Conservation (phyloP, 2,888 invertebrate genomes). For the Plutella xylostella region DNA sequence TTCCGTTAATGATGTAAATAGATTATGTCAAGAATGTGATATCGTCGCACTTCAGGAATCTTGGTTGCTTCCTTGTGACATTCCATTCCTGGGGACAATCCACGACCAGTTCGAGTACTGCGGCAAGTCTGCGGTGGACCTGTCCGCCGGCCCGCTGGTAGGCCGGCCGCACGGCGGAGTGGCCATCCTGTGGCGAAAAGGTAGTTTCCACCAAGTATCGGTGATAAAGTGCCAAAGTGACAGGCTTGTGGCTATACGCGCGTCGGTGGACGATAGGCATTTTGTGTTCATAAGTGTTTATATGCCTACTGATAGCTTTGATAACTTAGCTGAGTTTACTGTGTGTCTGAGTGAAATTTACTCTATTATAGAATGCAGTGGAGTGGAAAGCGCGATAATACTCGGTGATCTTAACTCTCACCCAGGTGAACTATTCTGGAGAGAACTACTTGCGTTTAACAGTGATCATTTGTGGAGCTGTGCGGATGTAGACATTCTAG, state of each 20-base stretch:
- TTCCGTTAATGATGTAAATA: neutral
- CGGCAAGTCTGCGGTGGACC: too few species aligned
- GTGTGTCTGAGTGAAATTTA: neutral
- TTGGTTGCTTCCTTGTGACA: too few species aligned
- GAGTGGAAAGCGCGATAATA: neutral
- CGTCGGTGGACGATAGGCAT: neutral
- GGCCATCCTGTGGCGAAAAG: too few species aligned
- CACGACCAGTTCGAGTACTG: too few species aligned
- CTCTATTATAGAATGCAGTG: neutral
- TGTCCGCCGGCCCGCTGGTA: too few species aligned
- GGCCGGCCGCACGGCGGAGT: too few species aligned
- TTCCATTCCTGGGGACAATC: too few species aligned
- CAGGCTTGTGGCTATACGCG: neutral
- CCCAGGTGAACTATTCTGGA: conserved; percentile 8
- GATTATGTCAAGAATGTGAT: neutral
- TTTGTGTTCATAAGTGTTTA: neutral
- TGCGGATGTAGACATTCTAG: conserved; percentile 7
- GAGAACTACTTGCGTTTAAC: conserved; percentile 8
- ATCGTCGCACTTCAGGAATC: too few species aligned
- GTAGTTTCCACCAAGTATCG: too few species aligned
- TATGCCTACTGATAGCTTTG: neutral
- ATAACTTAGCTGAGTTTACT: neutral
- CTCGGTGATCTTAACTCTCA: neutral
- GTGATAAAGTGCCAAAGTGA: too few species aligned
- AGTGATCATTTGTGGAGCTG: conserved; percentile 7